A percentile compares a stretch with the other conserved stretches of the same genome.
Conservation (phyloP, 2,888 invertebrate genomes). For the Alitta virens region DNA sequence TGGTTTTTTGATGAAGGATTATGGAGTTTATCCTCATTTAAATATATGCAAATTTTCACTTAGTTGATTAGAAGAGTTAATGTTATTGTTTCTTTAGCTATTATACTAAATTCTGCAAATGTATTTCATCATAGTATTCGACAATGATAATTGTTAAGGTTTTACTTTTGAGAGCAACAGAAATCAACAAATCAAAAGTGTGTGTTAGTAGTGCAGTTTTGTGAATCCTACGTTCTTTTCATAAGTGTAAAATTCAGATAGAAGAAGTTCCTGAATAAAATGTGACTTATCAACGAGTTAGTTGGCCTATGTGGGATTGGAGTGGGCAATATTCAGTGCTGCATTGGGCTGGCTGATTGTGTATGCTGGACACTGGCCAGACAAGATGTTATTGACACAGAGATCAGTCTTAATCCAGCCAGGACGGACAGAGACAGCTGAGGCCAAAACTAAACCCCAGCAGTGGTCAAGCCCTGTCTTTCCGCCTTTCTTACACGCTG, state of each 20-base stretch:
- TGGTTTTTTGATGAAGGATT: background rate
- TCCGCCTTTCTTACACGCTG: background rate
- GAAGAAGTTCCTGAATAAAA: background rate
- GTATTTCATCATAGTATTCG: too few relatives aligned
- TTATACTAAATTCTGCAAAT: too few relatives aligned
- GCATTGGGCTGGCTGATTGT: background rate
- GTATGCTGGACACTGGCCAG: background rate
- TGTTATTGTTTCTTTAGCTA: too few relatives aligned
- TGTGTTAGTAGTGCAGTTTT: too few relatives aligned
- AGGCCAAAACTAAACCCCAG: too few relatives aligned
- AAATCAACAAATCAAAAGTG: too few relatives aligned
- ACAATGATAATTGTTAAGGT: too few relatives aligned
- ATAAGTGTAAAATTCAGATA: background rate
- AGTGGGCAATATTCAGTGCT: background rate
- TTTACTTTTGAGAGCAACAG: too few relatives aligned
- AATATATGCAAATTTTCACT: background rate
- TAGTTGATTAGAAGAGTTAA: background rate
- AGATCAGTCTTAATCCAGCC: background rate
- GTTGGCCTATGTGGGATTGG: too few relatives aligned
- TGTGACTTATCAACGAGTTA: background rate
- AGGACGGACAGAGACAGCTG: too few relatives aligned
- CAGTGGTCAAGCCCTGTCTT: too few relatives aligned
- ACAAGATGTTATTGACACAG: slow-evolving; percentile 1
- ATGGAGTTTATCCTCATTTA: background rate
- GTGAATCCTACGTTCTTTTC: too few relatives aligned